Evolutionary conservation across 2,888 invertebrate species (phyloP).

Genomic region (Drosophila lacicola): DNA sequence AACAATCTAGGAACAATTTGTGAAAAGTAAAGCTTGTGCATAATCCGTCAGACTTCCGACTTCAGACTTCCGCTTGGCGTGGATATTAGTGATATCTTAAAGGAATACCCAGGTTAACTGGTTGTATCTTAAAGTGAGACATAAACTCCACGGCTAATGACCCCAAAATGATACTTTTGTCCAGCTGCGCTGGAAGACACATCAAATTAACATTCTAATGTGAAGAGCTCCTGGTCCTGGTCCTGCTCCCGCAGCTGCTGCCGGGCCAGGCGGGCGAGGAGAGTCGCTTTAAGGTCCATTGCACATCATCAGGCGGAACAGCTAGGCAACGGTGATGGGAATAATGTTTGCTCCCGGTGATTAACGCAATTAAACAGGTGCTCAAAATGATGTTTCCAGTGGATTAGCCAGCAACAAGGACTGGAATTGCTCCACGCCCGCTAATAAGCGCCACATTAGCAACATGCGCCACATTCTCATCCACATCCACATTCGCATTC

Average conservation of each 20-base stretch:
- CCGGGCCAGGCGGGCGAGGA: neutral
- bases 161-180: constrained; percentile 14
- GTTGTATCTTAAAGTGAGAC: constrained; percentile 7
- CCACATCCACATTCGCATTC: constrained; percentile 6
- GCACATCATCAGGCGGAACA: constrained; percentile 27
- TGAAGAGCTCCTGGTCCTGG: constrained; percentile 7
- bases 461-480: constrained; percentile 21
- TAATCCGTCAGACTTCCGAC: too few relatives aligned
- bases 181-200: constrained; percentile 46
- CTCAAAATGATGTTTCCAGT: constrained; percentile 82
- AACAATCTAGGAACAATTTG: too few relatives aligned
- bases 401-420: constrained; percentile 69
- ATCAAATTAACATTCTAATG: constrained; percentile 67
- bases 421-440: constrained; percentile 13
- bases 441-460: constrained; percentile 48
- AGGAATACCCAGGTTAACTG: neutral
- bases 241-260: neutral
- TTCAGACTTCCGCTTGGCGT: too few relatives aligned
- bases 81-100: too few relatives aligned
- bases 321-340: constrained; percentile 31
- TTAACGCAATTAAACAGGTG: constrained; percentile 84
- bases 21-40: too few relatives aligned
- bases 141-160: constrained; percentile 35
- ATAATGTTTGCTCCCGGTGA: constrained; percentile 78
- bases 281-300: constrained; percentile 31